Evolutionary conservation across 2,797 vertebrate genomes (phyloP), one percentile per base, ranked within the genome.

Genomic region (Eremophila alpestris): DNA sequence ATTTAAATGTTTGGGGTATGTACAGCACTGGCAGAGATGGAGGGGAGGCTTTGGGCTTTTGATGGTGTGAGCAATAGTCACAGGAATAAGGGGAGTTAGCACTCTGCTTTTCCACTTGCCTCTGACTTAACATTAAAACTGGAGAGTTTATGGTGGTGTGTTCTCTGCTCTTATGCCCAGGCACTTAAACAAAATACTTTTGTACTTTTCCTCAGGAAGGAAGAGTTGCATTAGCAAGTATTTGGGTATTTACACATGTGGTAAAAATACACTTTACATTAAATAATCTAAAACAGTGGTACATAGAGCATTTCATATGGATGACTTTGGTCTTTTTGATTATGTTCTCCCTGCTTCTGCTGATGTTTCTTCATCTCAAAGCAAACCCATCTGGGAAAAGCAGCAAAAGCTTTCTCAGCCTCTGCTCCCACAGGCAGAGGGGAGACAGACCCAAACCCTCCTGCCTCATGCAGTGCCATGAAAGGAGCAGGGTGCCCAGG

Each of bases 1-100:
- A 92, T 58, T 89, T 84, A 94, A 71, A 48, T 74, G 71, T 87
- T 76, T 77, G 77, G 40, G 77, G 55, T 89, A 20, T 56, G 83
- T 55, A 32, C 80, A 65, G 83, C 18, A 2, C 71, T 90, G 56
- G 88, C 26, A 8, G 79, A 91, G 89, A 55, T 21, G 13, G n/a
- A 46, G 51, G 43, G 46, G 78, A 74, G 24, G 62, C 78, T 90
- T 89, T 87, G 76, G 92, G 81, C 90, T 91, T 84, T 18, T 32
- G 58, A 54, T 54, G 30, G 54, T 75, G 52, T 45, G 46, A 94
- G 59, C 64, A 89, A 49, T 26, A 45, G 51, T 30, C 34, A 20
- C 30, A 16, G 58, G 70, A 83, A 26, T 41, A 55, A 26, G 76
- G 45, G 36, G 38, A 54, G 55, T 52, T 36, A 46, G 27, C 69